Conservation (phyloP, 2,888 invertebrate species). For the Napeogenes inachia region DNA sequence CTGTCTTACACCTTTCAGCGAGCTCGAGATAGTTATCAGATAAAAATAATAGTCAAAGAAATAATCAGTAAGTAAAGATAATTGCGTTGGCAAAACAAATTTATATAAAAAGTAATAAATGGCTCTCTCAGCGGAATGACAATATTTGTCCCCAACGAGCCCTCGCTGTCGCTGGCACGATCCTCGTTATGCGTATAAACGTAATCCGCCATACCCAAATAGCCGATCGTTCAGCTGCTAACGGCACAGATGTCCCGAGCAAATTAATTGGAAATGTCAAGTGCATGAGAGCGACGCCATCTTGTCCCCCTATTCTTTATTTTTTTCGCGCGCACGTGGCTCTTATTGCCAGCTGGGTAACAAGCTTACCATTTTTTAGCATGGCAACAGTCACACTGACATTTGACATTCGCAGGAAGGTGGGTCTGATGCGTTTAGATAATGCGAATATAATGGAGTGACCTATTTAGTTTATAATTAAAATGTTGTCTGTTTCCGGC, state of each 20-base stretch:
- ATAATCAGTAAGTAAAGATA: slow-evolving; percentile 13
- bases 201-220: slow-evolving; percentile 65
- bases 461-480: slow-evolving; percentile 67
- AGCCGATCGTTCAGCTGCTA: slow-evolving; percentile 69
- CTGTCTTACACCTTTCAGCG: slow-evolving; percentile 17
- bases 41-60: slow-evolving; percentile 5
- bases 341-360: slow-evolving; percentile 64
- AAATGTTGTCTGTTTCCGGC: slow-evolving; percentile 59
- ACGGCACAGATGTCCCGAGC: slow-evolving; percentile 73
- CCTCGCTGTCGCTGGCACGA: slow-evolving; percentile 39
- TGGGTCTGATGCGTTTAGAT: slow-evolving; percentile 54
- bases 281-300: slow-evolving; percentile 68
- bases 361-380: slow-evolving; percentile 48
- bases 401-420: slow-evolving; percentile 45
- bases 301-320: slow-evolving; percentile 60
- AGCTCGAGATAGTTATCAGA: slow-evolving; percentile 8
- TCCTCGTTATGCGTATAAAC: slow-evolving; percentile 45
- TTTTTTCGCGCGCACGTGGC: slow-evolving; percentile 71
- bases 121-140: slow-evolving; percentile 28
- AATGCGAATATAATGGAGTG: slow-evolving; percentile 56
- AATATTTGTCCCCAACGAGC: slow-evolving; percentile 35
- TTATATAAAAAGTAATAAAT: slow-evolving; percentile 15
- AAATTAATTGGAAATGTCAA: slow-evolving; percentile 78
- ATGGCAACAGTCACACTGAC: slow-evolving; percentile 46
- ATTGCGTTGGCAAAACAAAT: slow-evolving; percentile 4